Conservation (phyloP, 2,797 vertebrate species). For the Ibycter americanus region DNA sequence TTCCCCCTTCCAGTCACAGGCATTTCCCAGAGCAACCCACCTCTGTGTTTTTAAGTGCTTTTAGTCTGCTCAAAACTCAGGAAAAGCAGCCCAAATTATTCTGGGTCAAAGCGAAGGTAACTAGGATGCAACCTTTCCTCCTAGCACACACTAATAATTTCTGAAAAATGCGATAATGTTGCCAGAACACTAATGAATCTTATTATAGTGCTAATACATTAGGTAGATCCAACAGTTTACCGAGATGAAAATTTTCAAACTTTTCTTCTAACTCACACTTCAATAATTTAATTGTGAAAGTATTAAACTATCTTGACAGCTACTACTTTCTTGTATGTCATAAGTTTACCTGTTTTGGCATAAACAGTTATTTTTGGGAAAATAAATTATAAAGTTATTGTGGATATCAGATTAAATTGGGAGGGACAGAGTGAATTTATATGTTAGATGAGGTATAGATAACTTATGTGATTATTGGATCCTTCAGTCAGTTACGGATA, state of each 20-base stretch:
- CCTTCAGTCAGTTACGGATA: background rate
- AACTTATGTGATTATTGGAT: background rate
- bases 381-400: background rate
- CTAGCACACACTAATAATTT: background rate
- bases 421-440: background rate
- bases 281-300: background rate
- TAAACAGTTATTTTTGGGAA: background rate
- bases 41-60: background rate
- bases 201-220: background rate
- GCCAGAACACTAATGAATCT: background rate
- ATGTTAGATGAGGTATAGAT: background rate
- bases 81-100: background rate
- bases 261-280: background rate
- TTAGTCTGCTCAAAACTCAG: background rate
- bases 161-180: background rate
- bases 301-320: background rate
- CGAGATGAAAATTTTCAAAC: background rate
- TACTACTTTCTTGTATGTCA: background rate
- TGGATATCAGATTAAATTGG: background rate
- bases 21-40: background rate
- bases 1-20: background rate
- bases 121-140: background rate
- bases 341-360: background rate
- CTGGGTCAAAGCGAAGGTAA: background rate
- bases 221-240: background rate